Evolutionary conservation across 2,888 invertebrate species (phyloP), one percentile per base, ranked within the genome.

Genomic region (Cremastinae sp.): DNA sequence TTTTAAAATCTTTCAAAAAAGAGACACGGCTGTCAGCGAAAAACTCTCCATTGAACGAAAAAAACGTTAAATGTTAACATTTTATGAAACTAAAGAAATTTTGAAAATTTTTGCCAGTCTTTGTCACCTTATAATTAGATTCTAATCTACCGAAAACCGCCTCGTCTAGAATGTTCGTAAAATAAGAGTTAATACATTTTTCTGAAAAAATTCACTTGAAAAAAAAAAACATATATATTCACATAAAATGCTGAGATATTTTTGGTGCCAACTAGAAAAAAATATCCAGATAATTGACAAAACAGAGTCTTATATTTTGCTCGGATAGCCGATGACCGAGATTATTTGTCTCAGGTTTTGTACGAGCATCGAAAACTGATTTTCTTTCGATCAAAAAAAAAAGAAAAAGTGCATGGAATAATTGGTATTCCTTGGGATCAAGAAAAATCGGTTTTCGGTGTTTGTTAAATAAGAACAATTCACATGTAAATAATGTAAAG

Each of bases 401-500:
- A 34, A 36, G 1, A 51, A 7, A 34, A 16, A 16, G 22, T n/a
- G 12, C 16, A 28, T 53, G 4, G 12, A 12, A 10, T 3, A 34
- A 43, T 18, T 12, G 38, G 8, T 10, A 34, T 62, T 59, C 53
- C 5, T 20, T 22, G 10, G 1, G 3, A 2, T 18, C 1, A 51
- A 28, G 14, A 49, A 56, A 45, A 72, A 53, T 34, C 59, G 10
- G 34, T 41, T 53, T 22, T 28, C 41, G n/a, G 34, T 28, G 16
- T 62, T 54, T 70, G 45, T 47, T 65, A 61, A 56, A 61, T 71
- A 61, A 65, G 49, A 62, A 72, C 70, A 41, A 66, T 77, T 62
- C 45, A 69, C 41, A 18, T 79, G 79, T 79, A 79, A 75, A 79
- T 79, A 79, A 72, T 79, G 79, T 79, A 79, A 78, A 79, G 69